Evolutionary conservation across 2,797 vertebrate genomes (phyloP), one percentile per base, ranked within the genome.

Genomic region (Sebastes matsubarae): DNA sequence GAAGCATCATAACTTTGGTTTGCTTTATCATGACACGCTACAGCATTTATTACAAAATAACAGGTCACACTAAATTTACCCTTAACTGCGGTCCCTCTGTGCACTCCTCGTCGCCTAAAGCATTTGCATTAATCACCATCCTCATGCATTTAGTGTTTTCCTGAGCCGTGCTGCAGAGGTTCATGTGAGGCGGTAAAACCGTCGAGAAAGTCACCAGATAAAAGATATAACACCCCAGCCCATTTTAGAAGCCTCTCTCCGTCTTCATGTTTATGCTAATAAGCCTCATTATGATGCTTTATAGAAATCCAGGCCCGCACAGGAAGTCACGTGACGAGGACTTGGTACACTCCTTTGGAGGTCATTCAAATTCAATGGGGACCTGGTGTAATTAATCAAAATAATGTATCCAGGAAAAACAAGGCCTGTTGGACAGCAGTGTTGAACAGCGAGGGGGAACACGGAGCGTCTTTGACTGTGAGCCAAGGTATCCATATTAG

Each of bases 351-450:
- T 82, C 54, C 84, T 90, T 93, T 93, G 90, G 90, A 92, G 92
- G 92, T 93, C 89, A 84, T 91, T 93, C 91, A 93, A 93, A 93
- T 89, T 73, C 81, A 88, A 71, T 27, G 63, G 76, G 79, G 82
- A 89, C 82, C 36, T 36, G 70, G 75, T 78, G 90, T 90, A 91
- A 94, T 93, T 94, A 90, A 93, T 93, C 89, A 93, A 88, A 90
- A 79, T 91, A 90, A 93, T 90, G 75, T 76, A 86, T 90, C 86
- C 80, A 60, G 71, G 60, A 78, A 67, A 84, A 85, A 84, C 77
- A 84, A 77, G 59, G 75, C 59, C 75, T 65, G 79, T 81, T 83
- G 84, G 82, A 88, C 79, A 68, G 73, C 38, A 2, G 77, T 65
- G 82, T 88, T 80, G 30, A 78, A 82, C 81, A 82, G 68, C 20